phyloP scores from a whole-genome alignment of 2,888 invertebrate species.

The Ganaspis brasiliensis region DNA sequence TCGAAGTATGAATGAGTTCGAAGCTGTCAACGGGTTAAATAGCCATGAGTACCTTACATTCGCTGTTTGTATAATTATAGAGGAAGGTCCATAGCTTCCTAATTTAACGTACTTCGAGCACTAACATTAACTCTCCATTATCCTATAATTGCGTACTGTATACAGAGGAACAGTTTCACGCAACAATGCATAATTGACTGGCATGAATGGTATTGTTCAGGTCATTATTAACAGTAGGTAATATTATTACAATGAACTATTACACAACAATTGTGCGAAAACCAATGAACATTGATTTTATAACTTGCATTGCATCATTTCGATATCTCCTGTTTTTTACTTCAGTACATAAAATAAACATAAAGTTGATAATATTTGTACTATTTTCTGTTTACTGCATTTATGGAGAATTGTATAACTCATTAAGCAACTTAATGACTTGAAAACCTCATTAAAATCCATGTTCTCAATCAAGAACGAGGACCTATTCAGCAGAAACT shows the following conservation, averaged over 20 bases:
- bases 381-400: no score
- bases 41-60: neutral
- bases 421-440: no score
- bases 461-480: neutral
- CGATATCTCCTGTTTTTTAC: no score
- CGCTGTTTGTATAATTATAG: neutral
- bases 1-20: no score
- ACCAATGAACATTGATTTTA: neutral
- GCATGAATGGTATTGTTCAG: conserved; percentile 56
- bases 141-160: conserved; percentile 55
- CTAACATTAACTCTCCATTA: conserved; percentile 58
- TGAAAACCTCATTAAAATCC: neutral
- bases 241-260: conserved; percentile 56
- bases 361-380: no score
- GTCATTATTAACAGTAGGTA: conserved; percentile 54
- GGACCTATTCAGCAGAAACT: neutral
- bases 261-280: conserved; percentile 17
- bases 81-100: conserved; percentile 30
- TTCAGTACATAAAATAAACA: no score
- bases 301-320: neutral
- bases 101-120: conserved; percentile 44
- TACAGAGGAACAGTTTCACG: conserved; percentile 52
- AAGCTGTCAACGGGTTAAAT: neutral
- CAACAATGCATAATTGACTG: conserved; percentile 59
- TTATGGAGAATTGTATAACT: no score